Conservation (phyloP, 2,797 vertebrate species). For the Micromesistius poutassou region DNA sequence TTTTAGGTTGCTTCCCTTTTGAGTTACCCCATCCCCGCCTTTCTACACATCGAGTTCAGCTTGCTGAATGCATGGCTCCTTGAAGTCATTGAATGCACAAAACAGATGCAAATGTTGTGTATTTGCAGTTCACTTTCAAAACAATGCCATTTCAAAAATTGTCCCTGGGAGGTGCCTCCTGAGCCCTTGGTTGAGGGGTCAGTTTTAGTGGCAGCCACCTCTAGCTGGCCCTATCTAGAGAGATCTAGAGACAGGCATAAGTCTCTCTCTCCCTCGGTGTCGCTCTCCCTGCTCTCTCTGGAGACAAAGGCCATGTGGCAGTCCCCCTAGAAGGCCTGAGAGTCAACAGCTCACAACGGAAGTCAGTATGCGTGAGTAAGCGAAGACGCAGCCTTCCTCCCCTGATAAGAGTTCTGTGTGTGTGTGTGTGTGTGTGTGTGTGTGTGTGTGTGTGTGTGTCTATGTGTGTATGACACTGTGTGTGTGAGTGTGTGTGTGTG, state of each 20-base stretch:
- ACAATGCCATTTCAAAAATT: background rate
- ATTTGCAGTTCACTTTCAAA: background rate
- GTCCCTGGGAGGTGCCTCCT: background rate
- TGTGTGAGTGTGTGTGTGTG: too few relatives aligned
- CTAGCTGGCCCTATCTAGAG: too few relatives aligned
- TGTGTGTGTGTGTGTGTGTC: constrained; percentile 15
- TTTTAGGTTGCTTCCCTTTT: background rate
- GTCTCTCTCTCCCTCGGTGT: background rate
- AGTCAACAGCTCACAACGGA: constrained; percentile 66
- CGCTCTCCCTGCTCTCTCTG: constrained; percentile 36
- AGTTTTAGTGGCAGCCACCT: too few relatives aligned
- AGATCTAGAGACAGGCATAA: too few relatives aligned
- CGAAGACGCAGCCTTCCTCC: constrained; percentile 69
- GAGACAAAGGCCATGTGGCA: constrained; percentile 63
- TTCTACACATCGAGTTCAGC: background rate
- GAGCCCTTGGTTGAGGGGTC: background rate
- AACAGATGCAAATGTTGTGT: background rate
- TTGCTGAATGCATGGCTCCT: background rate
- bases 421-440: constrained; percentile 13
- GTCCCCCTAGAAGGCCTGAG: constrained; percentile 58
- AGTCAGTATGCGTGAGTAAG: constrained; percentile 68
- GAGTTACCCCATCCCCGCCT: background rate
- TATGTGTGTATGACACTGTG: background rate
- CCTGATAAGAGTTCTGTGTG: constrained; percentile 56
- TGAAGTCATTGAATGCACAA: background rate